Percentiles rank a stretch among this genome's conserved stretches.
Conservation (phyloP, 2,113 vertebrate species). For the Malurus elegans region DNA sequence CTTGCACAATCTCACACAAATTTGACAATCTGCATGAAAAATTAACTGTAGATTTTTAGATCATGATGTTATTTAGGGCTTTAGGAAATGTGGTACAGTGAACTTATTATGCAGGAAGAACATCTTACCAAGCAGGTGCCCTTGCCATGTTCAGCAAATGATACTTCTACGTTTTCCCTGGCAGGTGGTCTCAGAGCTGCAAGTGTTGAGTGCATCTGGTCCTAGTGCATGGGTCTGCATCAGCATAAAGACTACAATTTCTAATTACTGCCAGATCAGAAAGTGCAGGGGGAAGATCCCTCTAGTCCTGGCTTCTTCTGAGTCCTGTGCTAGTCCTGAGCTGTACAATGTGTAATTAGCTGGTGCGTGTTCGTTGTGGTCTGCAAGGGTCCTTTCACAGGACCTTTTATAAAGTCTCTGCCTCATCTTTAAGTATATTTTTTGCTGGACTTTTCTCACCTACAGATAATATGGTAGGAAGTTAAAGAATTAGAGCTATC, state of each 20-base stretch:
- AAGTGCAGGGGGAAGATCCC: background rate
- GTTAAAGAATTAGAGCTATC: background rate
- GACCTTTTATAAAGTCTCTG: background rate
- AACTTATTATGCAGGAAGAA: constrained; percentile 41
- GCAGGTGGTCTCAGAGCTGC: constrained; percentile 65
- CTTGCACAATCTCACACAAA: constrained; percentile 10
- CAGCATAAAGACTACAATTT: constrained; percentile 29
- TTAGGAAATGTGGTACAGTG: background rate
- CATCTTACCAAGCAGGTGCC: constrained; percentile 23
- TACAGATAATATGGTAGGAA: background rate
- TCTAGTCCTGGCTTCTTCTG: background rate
- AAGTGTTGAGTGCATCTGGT: constrained; percentile 29
- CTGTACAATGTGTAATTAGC: background rate
- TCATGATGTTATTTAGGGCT: constrained; percentile 37
- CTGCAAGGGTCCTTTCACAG: background rate
- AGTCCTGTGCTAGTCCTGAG: background rate
- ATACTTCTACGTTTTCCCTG: background rate
- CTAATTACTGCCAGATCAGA: constrained; percentile 38
- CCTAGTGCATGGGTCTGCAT: background rate
- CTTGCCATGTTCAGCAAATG: constrained; percentile 61
- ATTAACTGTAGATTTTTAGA: constrained; percentile 25
- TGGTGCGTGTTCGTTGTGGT: background rate
- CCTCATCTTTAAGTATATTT: background rate
- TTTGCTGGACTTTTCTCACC: background rate
- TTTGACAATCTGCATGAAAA: constrained; percentile 43